These are phyloP conservation scores for Phrynosoma blainvillii DNA, from an alignment of 2,113 vertebrate species.

Conservation along the genomic window DNA sequence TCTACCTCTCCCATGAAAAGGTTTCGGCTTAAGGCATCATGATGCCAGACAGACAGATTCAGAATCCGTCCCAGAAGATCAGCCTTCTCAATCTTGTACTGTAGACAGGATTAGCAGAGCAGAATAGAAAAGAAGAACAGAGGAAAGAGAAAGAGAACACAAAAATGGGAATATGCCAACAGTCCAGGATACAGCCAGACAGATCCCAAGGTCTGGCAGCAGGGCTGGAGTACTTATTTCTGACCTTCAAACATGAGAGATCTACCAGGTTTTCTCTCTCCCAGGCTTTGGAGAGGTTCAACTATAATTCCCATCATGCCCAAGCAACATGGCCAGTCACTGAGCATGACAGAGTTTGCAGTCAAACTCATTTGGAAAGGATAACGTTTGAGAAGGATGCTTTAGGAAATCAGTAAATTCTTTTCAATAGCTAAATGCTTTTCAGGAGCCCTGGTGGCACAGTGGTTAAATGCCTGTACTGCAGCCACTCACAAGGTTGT, in stretches of 20 bases:
- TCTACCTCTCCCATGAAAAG: constrained; percentile 95
- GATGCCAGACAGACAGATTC: constrained; percentile 95
- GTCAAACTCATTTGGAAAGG: too few species aligned
- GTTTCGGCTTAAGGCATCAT: constrained; percentile 87
- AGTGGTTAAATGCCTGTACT: too few species aligned
- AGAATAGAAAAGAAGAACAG: not conserved
- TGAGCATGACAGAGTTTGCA: too few species aligned
- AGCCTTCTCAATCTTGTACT: constrained; percentile 87
- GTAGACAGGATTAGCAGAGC: not conserved
- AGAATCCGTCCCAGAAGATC: constrained; percentile 87
- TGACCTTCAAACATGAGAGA: not conserved
- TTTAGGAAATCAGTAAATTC: too few species aligned
- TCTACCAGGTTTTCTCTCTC: not conserved
- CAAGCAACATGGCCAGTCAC: too few species aligned
- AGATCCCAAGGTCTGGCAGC: not conserved
- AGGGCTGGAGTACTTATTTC: not conserved
- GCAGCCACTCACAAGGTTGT: too few species aligned
- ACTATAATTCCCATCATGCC: not conserved
- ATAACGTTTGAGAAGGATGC: too few species aligned
- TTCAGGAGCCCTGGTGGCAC: too few species aligned
- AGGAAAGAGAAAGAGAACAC: not conserved
- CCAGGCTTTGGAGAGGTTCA: not conserved
- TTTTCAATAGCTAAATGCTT: too few species aligned
- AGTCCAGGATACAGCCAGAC: too few species aligned
- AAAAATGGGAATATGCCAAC: not conserved